Base-by-base conservation (phyloP, 2,113 vertebrate species). In the Balaeniceps rex region DNA sequence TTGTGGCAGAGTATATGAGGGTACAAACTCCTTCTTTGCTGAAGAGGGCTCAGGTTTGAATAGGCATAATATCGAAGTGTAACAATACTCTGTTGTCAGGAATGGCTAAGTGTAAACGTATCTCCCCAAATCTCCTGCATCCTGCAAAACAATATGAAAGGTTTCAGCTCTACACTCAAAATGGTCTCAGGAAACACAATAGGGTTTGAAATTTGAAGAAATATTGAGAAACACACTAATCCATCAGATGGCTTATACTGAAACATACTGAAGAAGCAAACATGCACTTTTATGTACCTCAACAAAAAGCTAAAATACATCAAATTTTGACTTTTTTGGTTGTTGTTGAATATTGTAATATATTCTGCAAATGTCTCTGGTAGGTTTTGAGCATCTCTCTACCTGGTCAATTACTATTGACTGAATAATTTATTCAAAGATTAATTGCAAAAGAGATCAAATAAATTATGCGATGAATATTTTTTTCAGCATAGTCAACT, bases 381-480 rank as follows among this genome's bases (percentile, higher is more conserved):
- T n/a, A 31, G 11, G 8, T 79, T 95, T 93, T 89, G 83, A 40
- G 26, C 8, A 42, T n/a, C 14, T 75, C 11, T 85, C 14, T 94
- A 63, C 60, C 44, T 93, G 72, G 23, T 76, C 82, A 86, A 83
- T 94, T 92, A 68, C 36, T 83, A 63, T 64, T 83, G 52, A 82
- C 51, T 77, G 65, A 96, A 96, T 94, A 94, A 94, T 94, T 95
- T 79, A 88, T 81, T 83, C 7, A 68, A 88, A 82, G 38, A 76
- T 81, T 90, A 88, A 96, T 94, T 79, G 38, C 44, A 92, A 96
- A 91, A 49, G 19, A 88, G 34, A 81, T 66, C 17, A 87, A 84
- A 95, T 94, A 74, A 93, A 52, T 89, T 93, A 58, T 47, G n/a
- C 0, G 6, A 63, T 83, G 26, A 81, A 34, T 87, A 52, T 76